Evolutionary conservation across 1,140 invertebrate genomes (phyloP), one percentile per base, ranked within the genome.

Genomic region (Scylla paramamosain): DNA sequence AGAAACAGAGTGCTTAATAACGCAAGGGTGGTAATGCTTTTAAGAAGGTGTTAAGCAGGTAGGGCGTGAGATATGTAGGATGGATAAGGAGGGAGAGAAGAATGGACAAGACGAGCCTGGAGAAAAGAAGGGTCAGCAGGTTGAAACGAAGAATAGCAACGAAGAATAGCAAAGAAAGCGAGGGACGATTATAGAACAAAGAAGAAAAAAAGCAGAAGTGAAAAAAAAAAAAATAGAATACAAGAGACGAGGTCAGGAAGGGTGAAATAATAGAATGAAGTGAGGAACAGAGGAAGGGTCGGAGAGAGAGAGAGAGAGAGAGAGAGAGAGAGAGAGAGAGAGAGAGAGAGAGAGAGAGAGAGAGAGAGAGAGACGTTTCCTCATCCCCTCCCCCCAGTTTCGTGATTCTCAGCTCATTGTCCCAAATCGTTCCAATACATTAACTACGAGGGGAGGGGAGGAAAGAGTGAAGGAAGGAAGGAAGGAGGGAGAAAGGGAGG

Each of bases 341-440:
- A 77, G n/a, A 77, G 67, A n/a, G 67, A n/a, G n/a, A 77, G 67
- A n/a, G n/a, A 77, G 20, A 77, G 67, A 77, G 67, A 77, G 67
- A 77, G 67, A 77, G 67, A 77, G 67, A 77, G 67, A 77, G 20
- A 77, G 67, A n/a, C 16, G n/a, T n/a, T n/a, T 7, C 67, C 25
- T 77, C 67, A 12, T 77, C n/a, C 16, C 25, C 8, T 20, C 67
- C 67, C 67, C 67, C n/a, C 16, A 25, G 20, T 77, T 77, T 77
- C 67, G 67, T 77, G 67, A 77, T 77, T 77, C 67, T 77, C 67
- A 77, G 67, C 67, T 77, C 67, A 77, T 77, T 77, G 67, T 77
- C 67, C 67, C 12, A n/a, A 77, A 77, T 77, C 67, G 67, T 77
- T 77, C 67, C 67, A 77, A 77, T 77, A 77, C 67, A 77, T 77